Evolutionary conservation across 2,113 vertebrate genomes (phyloP).

Genomic region (Lonchura striata): DNA sequence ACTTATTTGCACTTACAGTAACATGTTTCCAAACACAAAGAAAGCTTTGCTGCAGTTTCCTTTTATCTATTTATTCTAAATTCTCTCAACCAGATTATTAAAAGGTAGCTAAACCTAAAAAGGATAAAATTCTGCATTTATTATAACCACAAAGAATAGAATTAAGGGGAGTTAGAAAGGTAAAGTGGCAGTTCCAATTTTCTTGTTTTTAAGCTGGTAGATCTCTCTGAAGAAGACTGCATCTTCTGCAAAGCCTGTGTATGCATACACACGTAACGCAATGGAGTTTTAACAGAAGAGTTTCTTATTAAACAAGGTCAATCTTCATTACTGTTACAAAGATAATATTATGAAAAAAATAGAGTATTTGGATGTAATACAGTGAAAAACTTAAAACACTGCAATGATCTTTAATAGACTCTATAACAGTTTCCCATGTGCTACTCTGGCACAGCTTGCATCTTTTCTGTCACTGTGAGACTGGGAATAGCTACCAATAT

Average conservation of each 20-base stretch:
- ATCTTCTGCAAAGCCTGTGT: neutral
- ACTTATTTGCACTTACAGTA: neutral
- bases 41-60: neutral
- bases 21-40: neutral
- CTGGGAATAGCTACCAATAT: neutral
- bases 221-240: neutral
- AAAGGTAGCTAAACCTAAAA: neutral
- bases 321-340: neutral
- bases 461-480: neutral
- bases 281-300: neutral
- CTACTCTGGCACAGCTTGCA: neutral
- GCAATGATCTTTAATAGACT: neutral
- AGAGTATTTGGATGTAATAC: neutral
- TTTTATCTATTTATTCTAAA: neutral
- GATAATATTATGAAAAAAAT: neutral
- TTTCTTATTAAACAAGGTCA: neutral
- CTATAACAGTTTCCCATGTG: neutral
- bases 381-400: neutral
- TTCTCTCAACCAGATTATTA: neutral
- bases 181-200: neutral
- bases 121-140: neutral
- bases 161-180: neutral
- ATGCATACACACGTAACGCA: rapidly evolving
- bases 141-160: neutral
- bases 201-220: neutral